Base-by-base conservation (phyloP, 1,140 invertebrate species). In the Drosophila quadrilineata region DNA sequence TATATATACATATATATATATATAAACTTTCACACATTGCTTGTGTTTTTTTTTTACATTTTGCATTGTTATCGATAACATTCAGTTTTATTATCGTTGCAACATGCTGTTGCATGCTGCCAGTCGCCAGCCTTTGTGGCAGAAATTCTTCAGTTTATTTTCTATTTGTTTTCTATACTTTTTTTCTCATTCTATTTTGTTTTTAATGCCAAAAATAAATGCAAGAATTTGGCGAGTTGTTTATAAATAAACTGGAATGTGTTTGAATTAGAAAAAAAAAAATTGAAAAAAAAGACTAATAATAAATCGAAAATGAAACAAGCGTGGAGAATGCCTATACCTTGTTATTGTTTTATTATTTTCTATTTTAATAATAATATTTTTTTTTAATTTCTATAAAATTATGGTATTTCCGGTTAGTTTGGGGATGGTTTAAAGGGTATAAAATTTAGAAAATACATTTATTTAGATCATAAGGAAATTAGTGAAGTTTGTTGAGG, bases 211-310 rank as follows among this genome's bases (percentile, higher is more conserved):
- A 57, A 71, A 85, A 85, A 85, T 85, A 85, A 75, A 72, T 79
- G 19, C 38, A 86, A 75, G 75, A 86, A 85, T 85, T 68, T 85
- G 66, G 79, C 75, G 75, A 75, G 59, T 68, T 71, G 67, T 65
- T 85, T 75, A 86, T 75, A 85, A 85, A 86, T 86, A 85, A 85
- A 85, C 67, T 86, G 79, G 79, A 86, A 85, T 85, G 79, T 75
- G 68, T 75, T 74, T 68, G 66, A 79, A 85, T 85, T 79, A 75
- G 79, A 73, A 68, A 53, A 70, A 50, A 57, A 65, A 26, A 53
- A n/a, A n/a, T n/a, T n/a, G n/a, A n/a, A n/a, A n/a, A n/a, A n/a
- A n/a, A n/a, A n/a, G n/a, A n/a, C n/a, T n/a, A n/a, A n/a, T n/a
- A n/a, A n/a, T n/a, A n/a, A n/a, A n/a, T n/a, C n/a, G n/a, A n/a